Percentiles rank a stretch among this genome's conserved stretches.
These are phyloP conservation scores for Aptenodytes patagonicus DNA, from an alignment of 2,113 vertebrate species.

Conservation along the genomic window DNA sequence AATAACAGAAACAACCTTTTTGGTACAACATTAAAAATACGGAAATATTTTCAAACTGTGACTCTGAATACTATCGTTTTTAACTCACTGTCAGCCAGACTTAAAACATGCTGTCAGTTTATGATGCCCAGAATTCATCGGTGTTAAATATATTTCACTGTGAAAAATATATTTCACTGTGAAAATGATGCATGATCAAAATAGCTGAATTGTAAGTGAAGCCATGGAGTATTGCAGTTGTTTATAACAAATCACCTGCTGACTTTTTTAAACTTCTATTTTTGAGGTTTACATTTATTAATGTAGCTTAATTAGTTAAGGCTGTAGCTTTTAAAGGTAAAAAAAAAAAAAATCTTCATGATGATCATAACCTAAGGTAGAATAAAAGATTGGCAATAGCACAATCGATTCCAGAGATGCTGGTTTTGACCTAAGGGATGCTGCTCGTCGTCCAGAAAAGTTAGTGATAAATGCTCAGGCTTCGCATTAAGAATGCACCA, in stretches of 20 bases:
- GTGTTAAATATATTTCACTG: background rate
- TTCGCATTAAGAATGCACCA: background rate
- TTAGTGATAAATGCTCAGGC: background rate
- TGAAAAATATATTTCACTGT: background rate
- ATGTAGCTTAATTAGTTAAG: background rate
- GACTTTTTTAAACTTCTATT: background rate
- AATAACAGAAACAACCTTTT: background rate
- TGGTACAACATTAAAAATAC: background rate
- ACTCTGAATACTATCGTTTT: accelerated
- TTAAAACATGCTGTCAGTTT: background rate
- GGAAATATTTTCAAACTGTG: background rate
- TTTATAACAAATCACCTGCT: background rate
- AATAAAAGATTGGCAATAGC: background rate
- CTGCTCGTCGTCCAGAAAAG: background rate
- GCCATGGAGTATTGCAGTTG: background rate
- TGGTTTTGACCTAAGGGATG: background rate
- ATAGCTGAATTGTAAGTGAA: background rate
- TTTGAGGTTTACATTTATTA: background rate
- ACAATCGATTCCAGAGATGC: background rate
- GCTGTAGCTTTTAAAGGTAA: background rate
- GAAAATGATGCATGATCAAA: background rate
- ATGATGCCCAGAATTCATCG: background rate
- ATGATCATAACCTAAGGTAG: background rate
- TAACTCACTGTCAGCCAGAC: background rate
- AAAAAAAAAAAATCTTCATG: background rate